Evolutionary conservation across 2,888 invertebrate species (phyloP).

Genomic region (Lucinisca nassula): DNA sequence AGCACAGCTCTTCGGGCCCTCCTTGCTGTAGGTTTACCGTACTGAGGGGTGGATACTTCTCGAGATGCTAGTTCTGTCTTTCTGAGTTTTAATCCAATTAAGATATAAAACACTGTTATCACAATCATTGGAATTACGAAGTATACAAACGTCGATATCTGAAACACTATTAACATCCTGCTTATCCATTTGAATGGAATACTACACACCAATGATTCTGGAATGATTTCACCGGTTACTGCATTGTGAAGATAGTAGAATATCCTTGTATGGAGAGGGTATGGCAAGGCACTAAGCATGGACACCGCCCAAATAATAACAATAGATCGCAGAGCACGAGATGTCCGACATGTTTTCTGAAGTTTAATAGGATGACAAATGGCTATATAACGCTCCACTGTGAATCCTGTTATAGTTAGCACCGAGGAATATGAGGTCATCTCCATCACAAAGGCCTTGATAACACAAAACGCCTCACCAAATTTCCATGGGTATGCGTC

Average conservation of each 20-base stretch:
- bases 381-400: constrained; percentile 95
- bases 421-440: constrained; percentile 96
- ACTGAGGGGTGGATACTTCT: constrained; percentile 39
- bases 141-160: constrained; percentile 94
- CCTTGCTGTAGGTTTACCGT: constrained; percentile 69
- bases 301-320: constrained; percentile 92
- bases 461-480: constrained; percentile 88
- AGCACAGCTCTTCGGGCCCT: constrained; percentile 80
- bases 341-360: constrained; percentile 94
- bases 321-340: constrained; percentile 90
- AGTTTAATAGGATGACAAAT: constrained; percentile 96
- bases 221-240: constrained; percentile 70
- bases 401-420: constrained; percentile 97
- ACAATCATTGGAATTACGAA: constrained; percentile 93
- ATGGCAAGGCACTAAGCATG: constrained; percentile 91
- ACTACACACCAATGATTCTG: constrained; percentile 83
- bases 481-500: constrained; percentile 89
- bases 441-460: constrained; percentile 88
- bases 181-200: constrained; percentile 79
- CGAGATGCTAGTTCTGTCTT: constrained; percentile 61
- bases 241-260: constrained; percentile 78
- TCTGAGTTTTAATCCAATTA: constrained; percentile 84
- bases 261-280: constrained; percentile 84
- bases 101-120: constrained; percentile 92
- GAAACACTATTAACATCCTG: constrained; percentile 90